Conservation (phyloP, 2,888 invertebrate species). For the Altica lythri region DNA sequence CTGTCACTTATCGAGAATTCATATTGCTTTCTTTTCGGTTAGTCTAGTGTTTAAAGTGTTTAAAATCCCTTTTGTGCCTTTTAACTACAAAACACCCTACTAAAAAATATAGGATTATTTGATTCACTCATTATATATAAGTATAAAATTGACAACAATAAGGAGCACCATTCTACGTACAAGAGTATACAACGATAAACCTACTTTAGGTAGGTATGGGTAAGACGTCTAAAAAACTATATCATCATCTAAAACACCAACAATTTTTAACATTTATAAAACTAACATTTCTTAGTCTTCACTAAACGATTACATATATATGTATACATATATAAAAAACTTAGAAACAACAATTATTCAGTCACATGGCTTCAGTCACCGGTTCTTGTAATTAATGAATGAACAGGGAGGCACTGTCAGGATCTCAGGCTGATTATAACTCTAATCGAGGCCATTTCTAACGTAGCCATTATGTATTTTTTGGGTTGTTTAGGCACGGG, state of each 20-base stretch:
- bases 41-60: background rate
- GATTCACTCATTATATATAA: conserved; percentile 47
- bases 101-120: conserved; percentile 47
- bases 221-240: conserved; percentile 20
- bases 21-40: conserved; percentile 1
- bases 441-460: background rate
- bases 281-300: conserved; percentile 44
- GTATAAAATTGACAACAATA: conserved; percentile 50
- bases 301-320: conserved; percentile 40
- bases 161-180: conserved; percentile 43
- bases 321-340: conserved; percentile 37
- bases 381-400: conserved; percentile 6
- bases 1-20: conserved; percentile 5
- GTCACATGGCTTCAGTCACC: conserved; percentile 32
- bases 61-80: background rate
- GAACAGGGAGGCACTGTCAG: conserved; percentile 29
- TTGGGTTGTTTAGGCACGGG: conserved; percentile 39
- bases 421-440: conserved; percentile 4
- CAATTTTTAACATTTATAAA: conserved; percentile 32
- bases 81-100: conserved; percentile 17
- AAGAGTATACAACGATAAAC: conserved; percentile 23
- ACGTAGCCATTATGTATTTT: background rate
- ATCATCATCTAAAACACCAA: conserved; percentile 23
- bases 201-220: conserved; percentile 3
- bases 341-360: conserved; percentile 29